These are phyloP conservation scores for Acanthopagrus latus DNA, from an alignment of 2,797 vertebrate genomes.

Conservation along the genomic window DNA sequence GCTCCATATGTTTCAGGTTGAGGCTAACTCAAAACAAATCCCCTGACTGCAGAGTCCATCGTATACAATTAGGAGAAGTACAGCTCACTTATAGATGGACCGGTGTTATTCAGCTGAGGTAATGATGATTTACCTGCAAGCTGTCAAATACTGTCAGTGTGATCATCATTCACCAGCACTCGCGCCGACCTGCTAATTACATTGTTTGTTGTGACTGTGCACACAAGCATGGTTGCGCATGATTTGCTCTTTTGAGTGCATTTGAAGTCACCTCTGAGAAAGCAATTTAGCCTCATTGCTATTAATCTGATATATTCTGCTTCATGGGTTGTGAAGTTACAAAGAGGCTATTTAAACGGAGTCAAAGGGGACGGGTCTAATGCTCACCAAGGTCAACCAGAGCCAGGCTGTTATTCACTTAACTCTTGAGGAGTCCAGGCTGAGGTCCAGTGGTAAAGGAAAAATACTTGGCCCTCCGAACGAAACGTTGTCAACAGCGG, in stretches of 20 bases:
- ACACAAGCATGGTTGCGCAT: constrained; percentile 4
- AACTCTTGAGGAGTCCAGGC: constrained; percentile 33
- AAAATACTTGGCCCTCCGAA: constrained; percentile 51
- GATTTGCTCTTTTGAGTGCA: constrained; percentile 26
- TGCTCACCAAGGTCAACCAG: constrained; percentile 54
- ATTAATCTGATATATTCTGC: constrained; percentile 48
- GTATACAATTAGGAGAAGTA: constrained; percentile 67
- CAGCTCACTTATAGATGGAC: constrained; percentile 61
- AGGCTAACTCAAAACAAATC: constrained; percentile 76
- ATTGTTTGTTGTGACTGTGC: constrained; percentile 69
- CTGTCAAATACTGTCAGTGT: constrained; percentile 70
- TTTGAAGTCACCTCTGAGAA: constrained; percentile 42
- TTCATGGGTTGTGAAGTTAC: constrained; percentile 49
- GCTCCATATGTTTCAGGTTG: constrained; percentile 80
- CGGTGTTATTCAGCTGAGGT: constrained; percentile 52
- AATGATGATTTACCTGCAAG: constrained; percentile 66
- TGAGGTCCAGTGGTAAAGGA: constrained; percentile 29
- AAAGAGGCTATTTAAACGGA: constrained; percentile 63
- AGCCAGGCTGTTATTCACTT: constrained; percentile 50
- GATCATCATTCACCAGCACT: constrained; percentile 60
- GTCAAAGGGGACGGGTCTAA: constrained; percentile 60
- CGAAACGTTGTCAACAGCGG: constrained; percentile 53
- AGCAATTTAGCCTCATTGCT: constrained; percentile 39
- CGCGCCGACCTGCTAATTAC: constrained; percentile 53
- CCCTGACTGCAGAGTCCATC: constrained; percentile 56